These are phyloP conservation scores for Rafetus swinhoei DNA, from an alignment of 2,113 vertebrate species.

Conservation along the genomic window DNA sequence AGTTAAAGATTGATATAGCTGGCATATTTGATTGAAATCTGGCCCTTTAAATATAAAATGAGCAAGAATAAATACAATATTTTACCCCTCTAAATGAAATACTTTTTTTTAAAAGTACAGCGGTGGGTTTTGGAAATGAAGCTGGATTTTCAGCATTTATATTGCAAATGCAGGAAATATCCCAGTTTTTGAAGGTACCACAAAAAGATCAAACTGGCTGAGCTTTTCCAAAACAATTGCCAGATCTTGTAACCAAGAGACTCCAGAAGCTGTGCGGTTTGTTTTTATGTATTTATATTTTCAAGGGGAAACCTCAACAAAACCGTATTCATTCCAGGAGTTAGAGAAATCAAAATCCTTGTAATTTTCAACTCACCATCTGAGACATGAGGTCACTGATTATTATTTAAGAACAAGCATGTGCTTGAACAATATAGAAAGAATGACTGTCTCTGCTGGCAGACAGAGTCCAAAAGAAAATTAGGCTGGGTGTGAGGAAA, in stretches of 20 bases:
- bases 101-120: neutral
- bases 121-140: neutral
- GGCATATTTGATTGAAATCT: neutral
- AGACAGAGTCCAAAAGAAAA: slow-evolving; percentile 5
- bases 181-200: neutral
- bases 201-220: neutral
- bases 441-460: neutral
- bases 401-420: neutral
- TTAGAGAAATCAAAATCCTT: slow-evolving; percentile 11
- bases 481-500: neutral
- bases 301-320: neutral
- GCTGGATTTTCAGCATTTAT: neutral
- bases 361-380: neutral
- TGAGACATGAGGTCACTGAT: neutral
- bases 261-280: neutral
- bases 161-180: neutral
- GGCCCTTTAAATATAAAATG: neutral
- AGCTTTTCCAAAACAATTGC: neutral
- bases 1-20: neutral
- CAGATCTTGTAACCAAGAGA: neutral
- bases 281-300: neutral
- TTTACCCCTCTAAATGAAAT: neutral
- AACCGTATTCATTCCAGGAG: neutral
- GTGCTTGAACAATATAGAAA: neutral
- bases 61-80: neutral